Evolutionary conservation across 2,888 invertebrate species (phyloP), one percentile per base, ranked within the genome.

Genomic region (Plagodis pulveraria): DNA sequence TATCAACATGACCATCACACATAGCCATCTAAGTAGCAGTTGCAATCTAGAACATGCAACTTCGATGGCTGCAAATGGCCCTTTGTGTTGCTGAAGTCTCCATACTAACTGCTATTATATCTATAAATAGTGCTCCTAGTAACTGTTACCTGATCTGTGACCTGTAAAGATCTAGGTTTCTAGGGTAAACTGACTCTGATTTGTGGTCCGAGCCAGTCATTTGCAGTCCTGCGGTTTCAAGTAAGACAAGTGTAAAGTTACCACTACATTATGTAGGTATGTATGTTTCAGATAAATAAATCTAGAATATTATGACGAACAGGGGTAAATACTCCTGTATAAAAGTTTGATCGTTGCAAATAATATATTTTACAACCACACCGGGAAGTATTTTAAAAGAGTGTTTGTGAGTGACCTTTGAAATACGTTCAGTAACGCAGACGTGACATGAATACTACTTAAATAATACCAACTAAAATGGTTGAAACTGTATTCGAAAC

Each of bases 11-110:
- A 9, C 40, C 10, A 40, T 40, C 40, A 40, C 5, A 40, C 40
- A 40, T 40, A 9, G 10, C 40, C 42, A 5, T 12, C 33, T 6
- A 12, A 58, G 53, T 47, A 55, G 50, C 55, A 50, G 41, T 9
- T 35, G 58, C 55, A 59, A 59, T 46, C 59, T 22, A 11, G 6
- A 43, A 12, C 33, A 59, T 55, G 32, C 9, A 56, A 55, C 59
- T 60, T 48, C 60, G 48, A 60, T 60, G 36, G 48, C 38, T 43
- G 46, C 51, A 51, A 60, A 60, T 52, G 60, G 51, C 48, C 51
- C 56, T 60, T 60, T 60, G 60, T 60, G 50, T 40, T 38, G 34
- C 12, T 8, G 11, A 2, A 40, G 10, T 8, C 5, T 10, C 8
- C 40, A 2, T 10, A 40, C 10, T 40, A 40, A 9, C 40, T 40